Percentiles rank a stretch among this genome's conserved stretches.
Evolutionary conservation across 2,888 invertebrate genomes (phyloP).

Genomic region (Lepidocyrtoides sp.): DNA sequence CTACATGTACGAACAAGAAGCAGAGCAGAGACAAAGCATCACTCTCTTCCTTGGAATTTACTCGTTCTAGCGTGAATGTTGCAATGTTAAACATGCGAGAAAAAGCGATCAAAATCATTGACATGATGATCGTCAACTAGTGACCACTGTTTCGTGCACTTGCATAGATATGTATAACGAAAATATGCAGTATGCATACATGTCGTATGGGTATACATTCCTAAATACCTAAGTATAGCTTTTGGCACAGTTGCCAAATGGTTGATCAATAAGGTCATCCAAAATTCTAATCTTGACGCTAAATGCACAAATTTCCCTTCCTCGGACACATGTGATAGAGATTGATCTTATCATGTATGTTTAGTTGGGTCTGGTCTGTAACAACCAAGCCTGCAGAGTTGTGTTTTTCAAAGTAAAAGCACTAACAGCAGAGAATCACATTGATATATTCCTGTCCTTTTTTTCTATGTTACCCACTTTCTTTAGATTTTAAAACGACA

Average conservation of each 20-base stretch:
- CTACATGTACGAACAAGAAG: no score
- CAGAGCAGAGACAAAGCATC: not conserved
- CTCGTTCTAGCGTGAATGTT: constrained; percentile 57
- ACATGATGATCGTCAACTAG: constrained; percentile 47
- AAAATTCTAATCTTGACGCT: constrained; percentile 70
- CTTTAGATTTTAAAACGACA: no score
- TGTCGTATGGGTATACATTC: no score
- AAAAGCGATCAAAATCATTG: constrained; percentile 9
- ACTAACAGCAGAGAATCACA: no score
- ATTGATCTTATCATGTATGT: not conserved
- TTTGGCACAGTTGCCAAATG: constrained; percentile 67
- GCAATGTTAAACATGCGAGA: constrained; percentile 9
- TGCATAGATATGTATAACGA: constrained; percentile 48
- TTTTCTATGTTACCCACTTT: no score
- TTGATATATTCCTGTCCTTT: no score
- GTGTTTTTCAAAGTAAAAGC: no score
- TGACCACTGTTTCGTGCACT: constrained; percentile 65
- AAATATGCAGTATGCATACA: no score
- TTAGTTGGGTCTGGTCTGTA: no score
- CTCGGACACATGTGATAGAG: not conserved
- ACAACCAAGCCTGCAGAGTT: no score
- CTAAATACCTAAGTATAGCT: no score
- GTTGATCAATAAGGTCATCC: constrained; percentile 79
- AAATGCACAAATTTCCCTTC: constrained; percentile 18
- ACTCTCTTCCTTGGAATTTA: constrained; percentile 34